These are phyloP conservation scores for Lasioglossum calceatum DNA, from an alignment of 2,888 invertebrate genomes.

Conservation along the genomic window DNA sequence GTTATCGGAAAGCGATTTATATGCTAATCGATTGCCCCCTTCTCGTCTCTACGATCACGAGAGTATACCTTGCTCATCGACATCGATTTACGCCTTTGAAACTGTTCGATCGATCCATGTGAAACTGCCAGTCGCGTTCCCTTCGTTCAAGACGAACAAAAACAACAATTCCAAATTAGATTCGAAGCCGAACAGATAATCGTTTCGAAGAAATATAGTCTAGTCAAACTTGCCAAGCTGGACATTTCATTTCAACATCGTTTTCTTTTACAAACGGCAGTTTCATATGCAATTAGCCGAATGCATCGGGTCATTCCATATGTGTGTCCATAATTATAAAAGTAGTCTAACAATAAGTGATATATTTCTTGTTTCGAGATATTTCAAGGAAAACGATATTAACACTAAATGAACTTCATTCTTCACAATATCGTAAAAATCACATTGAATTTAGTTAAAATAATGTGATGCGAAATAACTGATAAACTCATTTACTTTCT, in stretches of 20 bases:
- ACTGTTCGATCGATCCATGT: neutral
- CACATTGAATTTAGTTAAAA: no score
- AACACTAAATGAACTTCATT: no score
- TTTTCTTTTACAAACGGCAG: neutral
- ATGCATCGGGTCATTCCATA: neutral
- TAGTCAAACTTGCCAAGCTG: neutral
- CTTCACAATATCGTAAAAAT: no score
- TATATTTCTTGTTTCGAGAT: no score
- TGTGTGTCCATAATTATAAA: no score
- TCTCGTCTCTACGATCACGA: neutral
- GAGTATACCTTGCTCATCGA: conserved; percentile 2
- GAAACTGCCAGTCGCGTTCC: neutral
- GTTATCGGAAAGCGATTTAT: neutral
- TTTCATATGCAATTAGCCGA: neutral
- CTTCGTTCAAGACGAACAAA: neutral
- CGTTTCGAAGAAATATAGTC: neutral
- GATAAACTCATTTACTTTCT: no score
- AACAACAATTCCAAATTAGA: neutral
- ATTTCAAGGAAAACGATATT: no score
- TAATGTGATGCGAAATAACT: no score
- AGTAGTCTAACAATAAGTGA: no score
- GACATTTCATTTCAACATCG: neutral
- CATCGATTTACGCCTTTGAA: conserved; percentile 20
- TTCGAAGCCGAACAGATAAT: neutral
- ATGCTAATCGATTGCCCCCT: neutral